Percentiles rank a stretch among this genome's conserved stretches.
Evolutionary conservation across 2,888 invertebrate species (phyloP).

Genomic region (Smittia aterrima): DNA sequence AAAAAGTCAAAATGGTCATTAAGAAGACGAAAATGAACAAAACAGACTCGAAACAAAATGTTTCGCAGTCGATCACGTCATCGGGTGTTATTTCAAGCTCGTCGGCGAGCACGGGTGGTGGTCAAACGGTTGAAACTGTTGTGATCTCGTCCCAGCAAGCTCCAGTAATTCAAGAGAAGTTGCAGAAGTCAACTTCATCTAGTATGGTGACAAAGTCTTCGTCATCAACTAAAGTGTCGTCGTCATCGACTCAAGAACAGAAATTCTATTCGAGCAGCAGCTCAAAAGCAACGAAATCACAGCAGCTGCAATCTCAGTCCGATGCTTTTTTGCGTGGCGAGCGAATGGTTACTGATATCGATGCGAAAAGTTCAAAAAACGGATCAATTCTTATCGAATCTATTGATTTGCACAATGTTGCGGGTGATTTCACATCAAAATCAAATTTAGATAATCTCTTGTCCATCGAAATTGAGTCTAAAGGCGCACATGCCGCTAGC

Average conservation of each 20-base stretch:
- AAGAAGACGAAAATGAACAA: constrained; percentile 24
- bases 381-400: constrained; percentile 23
- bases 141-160: neutral
- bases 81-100: constrained; percentile 24
- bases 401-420: constrained; percentile 30
- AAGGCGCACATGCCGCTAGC: constrained; percentile 31
- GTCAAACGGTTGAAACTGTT: neutral
- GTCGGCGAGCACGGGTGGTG: constrained; percentile 4
- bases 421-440: neutral
- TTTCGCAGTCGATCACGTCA: constrained; percentile 27
- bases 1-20: constrained; percentile 26
- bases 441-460: constrained; percentile 17
- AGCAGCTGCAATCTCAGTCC: constrained; percentile 32
- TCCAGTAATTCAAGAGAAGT: neutral
- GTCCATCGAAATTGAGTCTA: constrained; percentile 36
- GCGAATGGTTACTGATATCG: constrained; percentile 15
- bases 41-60: constrained; percentile 11
- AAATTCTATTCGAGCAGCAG: neutral
- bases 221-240: constrained; percentile 17
- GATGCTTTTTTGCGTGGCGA: constrained; percentile 29
- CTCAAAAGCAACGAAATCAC: neutral
- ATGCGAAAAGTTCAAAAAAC: constrained; percentile 17
- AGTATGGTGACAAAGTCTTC: constrained; percentile 17
- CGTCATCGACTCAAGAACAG: constrained; percentile 16
- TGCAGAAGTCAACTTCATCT: constrained; percentile 18